Base-by-base conservation (phyloP, 2,113 vertebrate genomes). In the Apus apus region DNA sequence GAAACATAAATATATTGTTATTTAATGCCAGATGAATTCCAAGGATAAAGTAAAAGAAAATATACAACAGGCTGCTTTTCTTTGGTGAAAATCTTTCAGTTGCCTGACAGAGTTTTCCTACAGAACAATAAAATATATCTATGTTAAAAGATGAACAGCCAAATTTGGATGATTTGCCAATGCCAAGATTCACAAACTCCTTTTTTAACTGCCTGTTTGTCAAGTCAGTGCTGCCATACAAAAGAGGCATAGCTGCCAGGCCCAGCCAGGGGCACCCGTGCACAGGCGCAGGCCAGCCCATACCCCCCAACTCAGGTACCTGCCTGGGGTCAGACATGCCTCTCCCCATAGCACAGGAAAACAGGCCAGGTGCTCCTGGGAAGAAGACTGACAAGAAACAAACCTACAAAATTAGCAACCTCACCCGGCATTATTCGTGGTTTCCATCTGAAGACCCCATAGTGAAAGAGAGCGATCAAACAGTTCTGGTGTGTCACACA, bases 101-200 rank as follows among this genome's bases (percentile, higher is more conserved):
- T 90, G 38, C 34, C 51, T 86, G 90, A 91, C 32, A 46, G 77
- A 87, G 72, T 72, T 94, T 90, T 90, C 40, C 57, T 78, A 36
- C 30, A 61, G 57, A 80, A 77, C 25, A 64, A 64, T 89, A 93
- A 83, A 89, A 80, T 19, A 48, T 5, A 0, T 72, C 82, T 36
- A 74, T 73, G 45, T n/a, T 78, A 83, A 79, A 89, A 91, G 90
- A 87, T 6, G 40, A 87, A 87, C 53, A 29, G 56, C 8, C 46
- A 74, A 85, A 94, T 93, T 64, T 80, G 64, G 58, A 57, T 90
- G 83, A 93, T 95, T 90, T 92, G 86, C 38, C 64, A 43, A 51
- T 12, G 30, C 23, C 50, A 67, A 45, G 27, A 56, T 53, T 46
- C 60, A 38, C 75, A 94, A 88, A 57, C 11, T 48, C 13, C 7